Conservation (phyloP, 2,797 vertebrate genomes). For the Etheostoma nigrum region DNA sequence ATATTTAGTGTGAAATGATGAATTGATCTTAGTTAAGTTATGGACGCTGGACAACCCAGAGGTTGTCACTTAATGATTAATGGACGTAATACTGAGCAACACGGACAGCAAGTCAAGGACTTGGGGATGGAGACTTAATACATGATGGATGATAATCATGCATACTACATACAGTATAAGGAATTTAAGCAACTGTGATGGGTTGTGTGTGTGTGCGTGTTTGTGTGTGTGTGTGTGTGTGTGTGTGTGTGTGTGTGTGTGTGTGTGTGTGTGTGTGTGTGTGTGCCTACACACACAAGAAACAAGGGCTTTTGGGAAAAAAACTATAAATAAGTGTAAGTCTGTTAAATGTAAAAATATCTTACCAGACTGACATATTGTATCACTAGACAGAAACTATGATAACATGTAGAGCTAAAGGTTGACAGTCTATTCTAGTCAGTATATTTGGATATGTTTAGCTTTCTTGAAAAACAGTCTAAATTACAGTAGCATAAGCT, state of each 20-base stretch:
- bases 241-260: too few species aligned
- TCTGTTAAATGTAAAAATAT: too few species aligned
- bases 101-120: constrained; percentile 68
- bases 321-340: too few species aligned
- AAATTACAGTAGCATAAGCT: too few species aligned
- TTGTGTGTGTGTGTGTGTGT: too few species aligned
- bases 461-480: too few species aligned
- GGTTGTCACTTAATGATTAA: constrained; percentile 73
- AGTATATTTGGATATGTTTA: too few species aligned
- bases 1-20: constrained; percentile 64
- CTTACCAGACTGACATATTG: too few species aligned
- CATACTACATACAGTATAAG: constrained; percentile 19
- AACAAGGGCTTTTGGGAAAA: too few species aligned
- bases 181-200: constrained; percentile 46
- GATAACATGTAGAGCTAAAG: background rate
- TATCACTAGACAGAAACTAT: background rate
- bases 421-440: background rate
- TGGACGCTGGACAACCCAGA: constrained; percentile 60
- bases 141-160: constrained; percentile 67
- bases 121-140: constrained; percentile 56
- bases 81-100: constrained; percentile 53
- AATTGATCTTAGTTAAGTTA: constrained; percentile 71
- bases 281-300: too few species aligned
- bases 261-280: too few species aligned
- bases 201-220: background rate